Evolutionary conservation across 2,888 invertebrate species (phyloP).

Genomic region (Frankliniella fusca): DNA sequence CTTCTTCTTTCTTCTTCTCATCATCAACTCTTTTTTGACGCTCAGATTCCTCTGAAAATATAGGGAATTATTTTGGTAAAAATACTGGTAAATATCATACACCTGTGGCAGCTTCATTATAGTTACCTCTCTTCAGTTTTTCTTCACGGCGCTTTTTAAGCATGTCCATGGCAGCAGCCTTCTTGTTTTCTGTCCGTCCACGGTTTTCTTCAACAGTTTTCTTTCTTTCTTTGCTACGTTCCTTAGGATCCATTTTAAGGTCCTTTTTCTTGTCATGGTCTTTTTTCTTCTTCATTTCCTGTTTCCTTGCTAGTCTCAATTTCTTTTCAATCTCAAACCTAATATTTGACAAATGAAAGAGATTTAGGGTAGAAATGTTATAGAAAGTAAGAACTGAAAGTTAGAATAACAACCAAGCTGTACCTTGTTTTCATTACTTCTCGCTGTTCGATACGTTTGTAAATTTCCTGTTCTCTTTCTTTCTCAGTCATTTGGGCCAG

Average conservation of each 20-base stretch:
- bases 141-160: slow-evolving; percentile 88
- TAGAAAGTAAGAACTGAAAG: background rate
- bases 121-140: slow-evolving; percentile 65
- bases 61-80: slow-evolving; percentile 2
- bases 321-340: slow-evolving; percentile 95
- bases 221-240: slow-evolving; percentile 77
- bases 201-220: slow-evolving; percentile 85
- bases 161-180: slow-evolving; percentile 89
- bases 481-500: slow-evolving; percentile 92
- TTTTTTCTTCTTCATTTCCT: slow-evolving; percentile 61
- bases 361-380: background rate
- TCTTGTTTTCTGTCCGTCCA: slow-evolving; percentile 67
- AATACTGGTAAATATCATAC: slow-evolving; percentile 11
- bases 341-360: slow-evolving; percentile 36
- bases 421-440: slow-evolving; percentile 87
- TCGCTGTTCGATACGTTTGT: slow-evolving; percentile 90
- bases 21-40: slow-evolving; percentile 49
- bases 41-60: slow-evolving; percentile 49
- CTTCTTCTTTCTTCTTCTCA: slow-evolving; percentile 48
- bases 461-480: slow-evolving; percentile 95
- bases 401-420: background rate
- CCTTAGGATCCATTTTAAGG: slow-evolving; percentile 63
- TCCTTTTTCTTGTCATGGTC: slow-evolving; percentile 50
- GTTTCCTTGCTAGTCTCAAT: slow-evolving; percentile 74
- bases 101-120: background rate